phyloP scores from a whole-genome alignment of 1,140 invertebrate species.

The Atta cephalotes region DNA sequence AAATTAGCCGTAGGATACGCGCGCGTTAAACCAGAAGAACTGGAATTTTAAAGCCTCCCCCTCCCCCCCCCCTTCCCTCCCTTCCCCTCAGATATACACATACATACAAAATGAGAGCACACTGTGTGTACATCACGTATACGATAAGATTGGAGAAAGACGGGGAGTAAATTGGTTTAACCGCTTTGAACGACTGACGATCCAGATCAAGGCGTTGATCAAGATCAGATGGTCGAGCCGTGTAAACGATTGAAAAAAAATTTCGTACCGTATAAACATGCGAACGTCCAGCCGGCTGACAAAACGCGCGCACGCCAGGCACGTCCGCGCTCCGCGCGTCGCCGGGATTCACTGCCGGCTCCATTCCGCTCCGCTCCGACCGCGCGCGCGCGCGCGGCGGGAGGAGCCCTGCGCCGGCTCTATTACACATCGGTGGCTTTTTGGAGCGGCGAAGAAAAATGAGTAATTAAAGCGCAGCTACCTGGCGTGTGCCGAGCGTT shows the following conservation, averaged over 20 bases:
- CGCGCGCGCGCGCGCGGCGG: constrained; percentile 41
- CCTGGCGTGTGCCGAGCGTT: constrained; percentile 57
- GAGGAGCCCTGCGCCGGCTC: constrained; percentile 14
- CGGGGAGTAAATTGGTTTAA: background rate
- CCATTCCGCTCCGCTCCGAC: constrained; percentile 41
- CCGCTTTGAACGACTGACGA: background rate
- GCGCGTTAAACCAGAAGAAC: background rate
- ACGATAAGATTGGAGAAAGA: background rate
- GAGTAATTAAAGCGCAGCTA: constrained; percentile 72
- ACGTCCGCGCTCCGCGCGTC: constrained; percentile 68
- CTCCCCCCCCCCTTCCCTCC: too few relatives aligned
- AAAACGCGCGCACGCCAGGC: background rate
- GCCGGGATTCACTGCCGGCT: constrained; percentile 70
- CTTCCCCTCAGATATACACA: background rate
- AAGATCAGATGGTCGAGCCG: background rate
- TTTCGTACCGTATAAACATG: background rate
- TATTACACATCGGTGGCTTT: constrained; percentile 80
- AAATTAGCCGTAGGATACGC: background rate
- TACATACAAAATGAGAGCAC: background rate
- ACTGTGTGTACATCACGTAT: background rate
- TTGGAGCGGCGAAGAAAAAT: constrained; percentile 78
- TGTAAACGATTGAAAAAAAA: background rate
- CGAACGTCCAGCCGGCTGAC: background rate
- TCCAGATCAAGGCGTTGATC: background rate
- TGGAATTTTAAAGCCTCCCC: background rate